Evolutionary conservation across 2,113 vertebrate genomes (phyloP).

Genomic region (Gavia stellata): DNA sequence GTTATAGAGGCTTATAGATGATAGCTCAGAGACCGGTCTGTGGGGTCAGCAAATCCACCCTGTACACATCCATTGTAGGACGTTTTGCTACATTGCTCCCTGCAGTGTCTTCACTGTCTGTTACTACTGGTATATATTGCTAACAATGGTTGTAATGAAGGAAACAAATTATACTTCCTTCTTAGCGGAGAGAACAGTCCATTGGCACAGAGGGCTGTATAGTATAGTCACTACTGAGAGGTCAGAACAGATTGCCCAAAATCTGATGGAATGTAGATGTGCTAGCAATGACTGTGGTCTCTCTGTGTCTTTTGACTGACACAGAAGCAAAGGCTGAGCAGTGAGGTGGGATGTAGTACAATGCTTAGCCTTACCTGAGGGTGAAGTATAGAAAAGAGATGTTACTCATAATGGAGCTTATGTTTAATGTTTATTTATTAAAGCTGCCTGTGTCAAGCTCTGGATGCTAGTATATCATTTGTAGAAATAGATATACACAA

Average conservation of each 20-base stretch:
- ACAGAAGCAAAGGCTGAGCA: background rate
- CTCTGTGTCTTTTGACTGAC: background rate
- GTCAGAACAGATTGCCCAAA: background rate
- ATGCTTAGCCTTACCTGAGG: background rate
- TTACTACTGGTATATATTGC: background rate
- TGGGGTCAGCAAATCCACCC: background rate
- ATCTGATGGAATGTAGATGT: background rate
- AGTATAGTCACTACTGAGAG: background rate
- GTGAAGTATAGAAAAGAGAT: background rate
- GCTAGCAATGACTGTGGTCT: background rate
- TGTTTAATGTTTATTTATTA: background rate
- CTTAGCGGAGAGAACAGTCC: background rate
- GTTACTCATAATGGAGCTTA: background rate
- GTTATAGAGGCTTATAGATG: background rate
- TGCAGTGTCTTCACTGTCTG: background rate
- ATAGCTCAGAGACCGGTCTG: background rate
- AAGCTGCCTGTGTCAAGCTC: background rate
- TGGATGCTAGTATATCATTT: background rate
- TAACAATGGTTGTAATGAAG: background rate
- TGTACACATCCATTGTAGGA: background rate
- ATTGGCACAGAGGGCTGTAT: background rate
- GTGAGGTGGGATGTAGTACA: background rate
- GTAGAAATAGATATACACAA: background rate
- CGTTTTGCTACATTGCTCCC: background rate
- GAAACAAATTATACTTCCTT: constrained; percentile 1